Conservation (phyloP, 2,113 vertebrate genomes). For the Astur gentilis region DNA sequence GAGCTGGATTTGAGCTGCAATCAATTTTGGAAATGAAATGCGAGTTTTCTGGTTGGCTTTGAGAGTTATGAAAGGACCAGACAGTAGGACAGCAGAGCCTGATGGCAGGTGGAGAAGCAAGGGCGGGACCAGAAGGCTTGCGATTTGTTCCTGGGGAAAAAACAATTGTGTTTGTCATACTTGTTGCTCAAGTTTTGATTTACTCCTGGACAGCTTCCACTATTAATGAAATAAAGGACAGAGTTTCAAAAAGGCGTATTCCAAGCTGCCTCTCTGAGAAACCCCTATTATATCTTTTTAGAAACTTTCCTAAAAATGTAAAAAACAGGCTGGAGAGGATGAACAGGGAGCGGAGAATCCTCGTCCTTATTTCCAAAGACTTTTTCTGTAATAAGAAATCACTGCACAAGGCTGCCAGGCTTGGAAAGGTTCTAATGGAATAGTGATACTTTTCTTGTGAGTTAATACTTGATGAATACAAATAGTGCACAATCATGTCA, state of each 20-base stretch:
- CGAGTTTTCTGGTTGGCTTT: background rate
- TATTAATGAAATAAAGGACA: background rate
- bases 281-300: background rate
- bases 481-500: rapidly evolving
- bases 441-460: background rate
- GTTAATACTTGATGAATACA: background rate
- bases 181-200: background rate
- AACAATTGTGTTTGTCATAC: background rate
- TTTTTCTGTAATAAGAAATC: background rate
- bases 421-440: background rate
- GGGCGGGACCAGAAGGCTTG: background rate
- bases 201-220: background rate
- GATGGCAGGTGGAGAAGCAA: background rate
- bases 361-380: background rate
- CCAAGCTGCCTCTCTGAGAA: background rate
- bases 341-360: background rate
- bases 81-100: background rate
- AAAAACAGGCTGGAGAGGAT: background rate
- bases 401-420: background rate
- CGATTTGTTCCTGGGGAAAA: background rate
- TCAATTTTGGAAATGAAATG: background rate
- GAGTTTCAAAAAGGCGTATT: background rate
- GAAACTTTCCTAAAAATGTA: background rate
- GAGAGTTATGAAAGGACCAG: background rate
- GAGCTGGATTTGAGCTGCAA: background rate